Evolutionary conservation across 2,888 invertebrate species (phyloP), one percentile per base, ranked within the genome.

Genomic region (Plebejus melissa): DNA sequence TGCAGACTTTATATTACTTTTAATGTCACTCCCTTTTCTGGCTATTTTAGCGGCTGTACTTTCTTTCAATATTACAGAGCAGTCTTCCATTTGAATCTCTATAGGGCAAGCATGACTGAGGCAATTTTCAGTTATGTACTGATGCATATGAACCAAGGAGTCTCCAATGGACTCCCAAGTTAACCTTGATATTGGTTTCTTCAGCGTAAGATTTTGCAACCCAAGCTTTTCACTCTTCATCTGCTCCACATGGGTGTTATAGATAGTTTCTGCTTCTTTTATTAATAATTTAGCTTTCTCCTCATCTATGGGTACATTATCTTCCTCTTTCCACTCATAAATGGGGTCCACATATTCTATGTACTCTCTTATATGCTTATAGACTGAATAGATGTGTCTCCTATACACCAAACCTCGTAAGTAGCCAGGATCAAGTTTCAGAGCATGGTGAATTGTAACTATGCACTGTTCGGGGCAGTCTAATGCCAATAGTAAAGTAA

Each of bases 401-500:
- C 96, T 93, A 78, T 98, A 95, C 1, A 95, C 96, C 77, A 97
- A 90, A 4, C 97, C 98, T 86, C 97, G 96, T 7, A 95, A 86
- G 85, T 97, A 98, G 74, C 94, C 94, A 0, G 95, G 91, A 90
- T 98, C 97, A 77, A 95, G 91, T 80, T 95, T 94, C 76, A 98
- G 90, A 9, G 96, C 96, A 82, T 95, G 94, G 77, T 96, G 94
- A 81, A 98, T 97, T 81, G 96, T 96, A 70, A 95, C 92, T 77
- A 98, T 94, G 88, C 98, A 98, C 78, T 95, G 96, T 87, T 96
- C 94, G 83, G 96, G 97, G 83, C 96, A 96, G 79, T 96, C 95
- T 76, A 97, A 90, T 0, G 96, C 96, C 80, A 96, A 96, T 70
- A 97, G 90, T 65, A 97, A 90, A 2, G 96, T 96, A 76, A 98